Conservation (phyloP, 2,113 vertebrate species). For the Catharus fuscescens region DNA sequence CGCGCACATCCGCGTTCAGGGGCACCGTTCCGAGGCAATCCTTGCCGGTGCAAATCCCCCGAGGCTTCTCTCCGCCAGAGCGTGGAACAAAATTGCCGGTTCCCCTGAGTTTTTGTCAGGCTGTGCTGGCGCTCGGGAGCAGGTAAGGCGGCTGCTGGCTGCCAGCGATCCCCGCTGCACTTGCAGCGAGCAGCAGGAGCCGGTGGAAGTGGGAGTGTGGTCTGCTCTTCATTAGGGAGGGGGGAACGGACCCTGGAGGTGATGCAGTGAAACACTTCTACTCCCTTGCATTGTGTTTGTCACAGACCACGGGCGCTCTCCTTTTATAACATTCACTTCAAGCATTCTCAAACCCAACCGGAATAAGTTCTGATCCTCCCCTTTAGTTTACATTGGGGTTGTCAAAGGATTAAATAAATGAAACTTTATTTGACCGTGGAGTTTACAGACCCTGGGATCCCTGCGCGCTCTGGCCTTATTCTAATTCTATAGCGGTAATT, state of each 20-base stretch:
- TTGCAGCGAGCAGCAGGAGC: constrained; percentile 47
- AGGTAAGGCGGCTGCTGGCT: constrained; percentile 74
- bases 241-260: constrained; percentile 68
- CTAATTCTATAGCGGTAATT: constrained; percentile 80
- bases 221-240: constrained; percentile 49
- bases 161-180: constrained; percentile 49
- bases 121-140: constrained; percentile 53
- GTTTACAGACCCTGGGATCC: constrained; percentile 72
- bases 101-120: constrained; percentile 57
- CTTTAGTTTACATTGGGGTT: constrained; percentile 67
- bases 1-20: constrained; percentile 58
- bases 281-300: constrained; percentile 48
- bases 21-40: constrained; percentile 67
- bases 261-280: constrained; percentile 62
- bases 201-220: constrained; percentile 56
- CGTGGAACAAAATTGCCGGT: constrained; percentile 64
- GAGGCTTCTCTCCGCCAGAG: constrained; percentile 55
- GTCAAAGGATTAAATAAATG: constrained; percentile 76
- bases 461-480: constrained; percentile 76
- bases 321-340: constrained; percentile 37
- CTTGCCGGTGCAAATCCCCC: constrained; percentile 15
- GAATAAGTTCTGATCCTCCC: constrained; percentile 67
- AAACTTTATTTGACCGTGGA: constrained; percentile 79
- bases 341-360: constrained; percentile 34
- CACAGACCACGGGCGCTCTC: background rate